Evolutionary conservation across 2,797 vertebrate genomes (phyloP).

Genomic region (Sandelia bainsii): DNA sequence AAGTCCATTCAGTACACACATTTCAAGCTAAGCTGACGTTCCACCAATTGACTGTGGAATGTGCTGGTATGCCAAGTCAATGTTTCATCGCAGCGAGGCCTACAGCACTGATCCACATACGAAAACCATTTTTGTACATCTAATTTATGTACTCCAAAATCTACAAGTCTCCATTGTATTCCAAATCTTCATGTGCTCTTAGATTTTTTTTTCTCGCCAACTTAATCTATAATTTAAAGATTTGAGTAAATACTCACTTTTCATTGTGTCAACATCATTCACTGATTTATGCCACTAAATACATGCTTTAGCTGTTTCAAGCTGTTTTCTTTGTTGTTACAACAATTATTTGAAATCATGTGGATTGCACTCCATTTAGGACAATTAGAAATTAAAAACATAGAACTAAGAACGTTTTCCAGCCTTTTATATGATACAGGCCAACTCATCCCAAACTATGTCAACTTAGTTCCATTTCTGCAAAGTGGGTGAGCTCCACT

Average conservation of each 20-base stretch:
- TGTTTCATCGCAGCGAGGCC: constrained; percentile 48
- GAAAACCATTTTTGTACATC: constrained; percentile 72
- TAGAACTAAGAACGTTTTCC: constrained; percentile 32
- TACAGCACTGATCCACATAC: constrained; percentile 69
- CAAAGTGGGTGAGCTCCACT: constrained; percentile 37
- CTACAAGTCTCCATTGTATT: constrained; percentile 67
- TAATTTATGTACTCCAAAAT: constrained; percentile 67
- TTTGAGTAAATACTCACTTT: constrained; percentile 69
- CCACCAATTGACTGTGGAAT: constrained; percentile 73
- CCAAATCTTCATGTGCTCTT: constrained; percentile 50
- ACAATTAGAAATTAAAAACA: constrained; percentile 65
- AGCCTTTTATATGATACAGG: constrained; percentile 23
- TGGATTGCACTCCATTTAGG: constrained; percentile 56
- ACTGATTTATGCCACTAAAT: constrained; percentile 59
- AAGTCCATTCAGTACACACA: constrained; percentile 42
- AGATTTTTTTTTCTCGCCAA: constrained; percentile 14
- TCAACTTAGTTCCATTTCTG: constrained; percentile 43
- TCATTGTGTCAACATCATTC: constrained; percentile 69
- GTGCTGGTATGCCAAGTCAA: constrained; percentile 54
- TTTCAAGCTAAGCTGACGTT: constrained; percentile 67
- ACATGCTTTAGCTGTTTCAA: constrained; percentile 58
- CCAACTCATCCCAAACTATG: constrained; percentile 30
- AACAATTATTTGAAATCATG: constrained; percentile 65
- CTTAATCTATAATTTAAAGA: constrained; percentile 70
- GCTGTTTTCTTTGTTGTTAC: constrained; percentile 59